Evolutionary conservation across 2,113 vertebrate genomes (phyloP).

Genomic region (Dicrurus megarhynchus): DNA sequence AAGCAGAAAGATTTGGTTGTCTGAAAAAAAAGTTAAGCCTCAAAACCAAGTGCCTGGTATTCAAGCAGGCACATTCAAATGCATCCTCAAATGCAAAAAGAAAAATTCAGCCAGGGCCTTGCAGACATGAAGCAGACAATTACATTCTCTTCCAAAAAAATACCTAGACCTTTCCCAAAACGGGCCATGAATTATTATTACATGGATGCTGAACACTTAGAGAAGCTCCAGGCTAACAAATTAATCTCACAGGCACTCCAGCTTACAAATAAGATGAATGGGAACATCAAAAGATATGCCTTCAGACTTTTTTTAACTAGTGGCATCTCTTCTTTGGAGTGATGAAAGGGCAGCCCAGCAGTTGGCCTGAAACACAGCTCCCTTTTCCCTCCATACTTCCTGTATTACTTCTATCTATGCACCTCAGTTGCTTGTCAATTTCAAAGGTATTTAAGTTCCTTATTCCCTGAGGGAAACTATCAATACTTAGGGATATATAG

Average conservation of each 20-base stretch:
- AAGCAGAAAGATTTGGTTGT: not conserved
- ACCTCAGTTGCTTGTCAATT: not conserved
- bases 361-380: not conserved
- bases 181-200: not conserved
- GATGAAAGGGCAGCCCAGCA: not conserved
- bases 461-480: not conserved
- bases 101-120: not conserved
- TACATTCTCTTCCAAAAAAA: not conserved
- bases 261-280: not conserved
- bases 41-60: not conserved
- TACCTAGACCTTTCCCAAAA: not conserved
- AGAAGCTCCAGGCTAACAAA: not conserved
- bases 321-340: not conserved
- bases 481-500: not conserved
- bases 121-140: not conserved
- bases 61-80: not conserved
- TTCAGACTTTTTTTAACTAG: not conserved
- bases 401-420: not conserved
- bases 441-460: not conserved
- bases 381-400: not conserved
- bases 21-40: not conserved
- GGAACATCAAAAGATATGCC: not conserved
- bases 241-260: not conserved
- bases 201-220: not conserved
- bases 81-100: not conserved